Conservation (phyloP, 2,797 vertebrate genomes). For the Sebastes vulpes region DNA sequence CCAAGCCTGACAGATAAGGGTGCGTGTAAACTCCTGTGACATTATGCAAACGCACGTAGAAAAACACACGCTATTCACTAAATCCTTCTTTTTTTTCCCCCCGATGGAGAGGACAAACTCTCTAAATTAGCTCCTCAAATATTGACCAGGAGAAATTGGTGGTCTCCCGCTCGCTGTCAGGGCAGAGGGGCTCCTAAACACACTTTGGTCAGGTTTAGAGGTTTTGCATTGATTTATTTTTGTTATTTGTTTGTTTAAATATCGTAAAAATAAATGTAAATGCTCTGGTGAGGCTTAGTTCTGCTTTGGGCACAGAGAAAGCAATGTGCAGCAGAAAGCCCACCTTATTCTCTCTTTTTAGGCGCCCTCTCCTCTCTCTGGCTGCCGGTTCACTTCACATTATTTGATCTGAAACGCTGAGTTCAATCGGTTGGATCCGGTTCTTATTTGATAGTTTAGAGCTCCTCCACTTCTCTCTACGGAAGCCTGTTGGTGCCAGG, state of each 20-base stretch:
- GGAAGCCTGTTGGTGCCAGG: background rate
- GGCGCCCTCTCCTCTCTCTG: background rate
- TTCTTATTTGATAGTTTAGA: conserved; percentile 1
- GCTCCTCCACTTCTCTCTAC: background rate
- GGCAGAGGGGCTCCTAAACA: conserved; percentile 81
- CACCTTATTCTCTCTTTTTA: conserved; percentile 62
- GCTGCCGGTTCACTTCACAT: conserved; percentile 35
- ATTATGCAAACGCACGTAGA: conserved; percentile 66
- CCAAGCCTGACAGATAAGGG: conserved; percentile 57
- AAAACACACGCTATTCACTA: conserved; percentile 63
- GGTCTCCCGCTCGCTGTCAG: conserved; percentile 79
- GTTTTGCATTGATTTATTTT: conserved; percentile 86
- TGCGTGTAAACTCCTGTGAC: conserved; percentile 43
- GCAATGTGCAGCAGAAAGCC: conserved; percentile 81
- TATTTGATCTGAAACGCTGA: conserved; percentile 44
- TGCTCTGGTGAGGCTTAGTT: conserved; percentile 75
- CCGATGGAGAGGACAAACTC: conserved; percentile 77
- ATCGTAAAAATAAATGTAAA: conserved; percentile 86
- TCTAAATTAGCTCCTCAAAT: conserved; percentile 89
- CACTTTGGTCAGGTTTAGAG: conserved; percentile 78
- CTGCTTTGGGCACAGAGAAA: conserved; percentile 84
- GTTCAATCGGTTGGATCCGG: conserved; percentile 47
- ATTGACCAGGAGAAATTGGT: conserved; percentile 86
- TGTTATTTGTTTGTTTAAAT: conserved; percentile 88
- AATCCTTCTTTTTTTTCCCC: conserved; percentile 27